Evolutionary conservation across 2,113 vertebrate genomes (phyloP).

Genomic region (Hiodon tergisus): DNA sequence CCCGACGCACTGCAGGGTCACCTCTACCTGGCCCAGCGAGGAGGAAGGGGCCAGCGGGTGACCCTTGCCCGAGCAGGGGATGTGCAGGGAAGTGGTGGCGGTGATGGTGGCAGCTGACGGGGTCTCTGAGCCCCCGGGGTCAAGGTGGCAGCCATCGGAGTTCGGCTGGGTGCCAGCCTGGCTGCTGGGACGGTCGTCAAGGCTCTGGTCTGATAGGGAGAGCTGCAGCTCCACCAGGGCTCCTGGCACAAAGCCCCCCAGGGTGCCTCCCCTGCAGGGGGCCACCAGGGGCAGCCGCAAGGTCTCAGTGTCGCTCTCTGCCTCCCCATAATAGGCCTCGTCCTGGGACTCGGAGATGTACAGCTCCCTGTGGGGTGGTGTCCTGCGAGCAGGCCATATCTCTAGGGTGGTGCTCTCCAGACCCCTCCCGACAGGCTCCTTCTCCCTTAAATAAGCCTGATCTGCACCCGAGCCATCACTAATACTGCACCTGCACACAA

Average conservation of each 20-base stretch:
- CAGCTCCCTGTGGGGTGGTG: slow-evolving; percentile 47
- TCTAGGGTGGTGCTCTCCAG: slow-evolving; percentile 71
- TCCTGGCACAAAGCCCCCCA: slow-evolving; percentile 51
- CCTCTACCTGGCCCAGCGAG: slow-evolving; percentile 63
- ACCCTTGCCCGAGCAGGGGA: slow-evolving; percentile 55
- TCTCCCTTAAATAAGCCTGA: slow-evolving; percentile 43
- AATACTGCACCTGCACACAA: slow-evolving; percentile 57
- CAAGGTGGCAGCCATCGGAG: not conserved
- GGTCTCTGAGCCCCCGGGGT: slow-evolving; percentile 14
- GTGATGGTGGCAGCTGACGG: slow-evolving; percentile 2
- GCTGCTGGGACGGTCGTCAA: slow-evolving; percentile 37
- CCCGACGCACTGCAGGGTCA: slow-evolving; percentile 67
- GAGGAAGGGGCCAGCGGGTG: slow-evolving; percentile 48
- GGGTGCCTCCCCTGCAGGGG: slow-evolving; percentile 35
- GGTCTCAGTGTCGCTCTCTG: slow-evolving; percentile 45
- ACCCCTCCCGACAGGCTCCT: slow-evolving; percentile 38
- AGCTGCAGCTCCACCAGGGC: slow-evolving; percentile 77
- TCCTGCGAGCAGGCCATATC: slow-evolving; percentile 52
- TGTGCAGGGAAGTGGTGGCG: slow-evolving; percentile 41
- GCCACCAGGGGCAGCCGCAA: slow-evolving; percentile 39
- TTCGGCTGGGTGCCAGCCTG: slow-evolving; percentile 48
- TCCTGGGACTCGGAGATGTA: slow-evolving; percentile 56
- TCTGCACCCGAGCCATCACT: slow-evolving; percentile 51
- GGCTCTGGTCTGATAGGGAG: slow-evolving; percentile 63
- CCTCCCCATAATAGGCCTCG: slow-evolving; percentile 47